Base-by-base conservation (phyloP, 1,140 invertebrate genomes). In the Hermatobates lingyangjiaoensis region DNA sequence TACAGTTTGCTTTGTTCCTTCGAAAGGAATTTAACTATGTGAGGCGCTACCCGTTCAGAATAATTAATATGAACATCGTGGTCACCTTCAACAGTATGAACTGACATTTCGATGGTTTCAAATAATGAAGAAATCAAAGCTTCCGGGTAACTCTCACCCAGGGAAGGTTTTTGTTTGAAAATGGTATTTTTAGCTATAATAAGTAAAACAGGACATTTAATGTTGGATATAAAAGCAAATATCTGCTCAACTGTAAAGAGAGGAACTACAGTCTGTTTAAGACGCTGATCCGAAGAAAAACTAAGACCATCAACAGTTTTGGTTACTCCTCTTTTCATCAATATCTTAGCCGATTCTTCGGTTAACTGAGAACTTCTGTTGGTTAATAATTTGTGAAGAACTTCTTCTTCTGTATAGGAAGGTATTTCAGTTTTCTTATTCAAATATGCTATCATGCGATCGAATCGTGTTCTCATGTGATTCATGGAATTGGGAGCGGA, bases 61-160 rank as follows among this genome's bases (percentile, higher is more conserved):
- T 72, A 58, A 56, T 74, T 73, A 53, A 75, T 65, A 60, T 81
- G 78, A 10, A 79, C 63, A 64, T 79, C 75, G 65, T 81, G 79
- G 63, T 72, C 71, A 18, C 77, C 77, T 20, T 68, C 60, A 24
- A 79, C 65, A 51, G 63, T 55, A 12, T 60, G 50, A 49, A 66
- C 58, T 24, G 60, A 56, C 52, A 68, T 65, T 21, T 60, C 52
- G 3, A 55, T 27, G 54, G 61, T 55, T 56, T 59, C 59, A 28
- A 61, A 54, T 54, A 58, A 58, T 21, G 53, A 57, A 28, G 59
- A 56, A 25, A 60, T 56, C 45, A 30, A 27, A 39, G 40, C 54
- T 25, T 54, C 50, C 48, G 30, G 20, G 12, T 34, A 24, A 4
- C 28, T 15, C 7, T 10, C 27, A 30, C 54, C 34, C 44, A 45